phyloP scores from a whole-genome alignment of 2,113 vertebrate genomes.

The Lophura nycthemera region DNA sequence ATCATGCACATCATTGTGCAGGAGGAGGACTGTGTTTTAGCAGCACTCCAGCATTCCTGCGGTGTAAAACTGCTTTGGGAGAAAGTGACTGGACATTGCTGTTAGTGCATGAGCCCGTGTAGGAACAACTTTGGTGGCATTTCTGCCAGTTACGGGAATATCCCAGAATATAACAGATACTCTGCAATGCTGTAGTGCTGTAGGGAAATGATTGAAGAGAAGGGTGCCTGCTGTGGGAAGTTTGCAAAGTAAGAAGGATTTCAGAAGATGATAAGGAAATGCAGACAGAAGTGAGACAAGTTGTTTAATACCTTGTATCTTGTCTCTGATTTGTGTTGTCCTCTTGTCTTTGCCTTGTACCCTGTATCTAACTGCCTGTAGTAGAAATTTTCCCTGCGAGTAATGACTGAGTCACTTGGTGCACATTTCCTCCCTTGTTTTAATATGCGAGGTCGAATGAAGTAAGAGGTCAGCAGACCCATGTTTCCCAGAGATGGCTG shows the following conservation, averaged over 20 bases:
- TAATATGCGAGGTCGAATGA: background rate
- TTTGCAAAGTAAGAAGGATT: background rate
- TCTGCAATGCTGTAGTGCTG: background rate
- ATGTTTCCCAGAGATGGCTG: background rate
- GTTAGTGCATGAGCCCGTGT: background rate
- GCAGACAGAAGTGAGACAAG: background rate
- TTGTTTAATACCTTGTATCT: background rate
- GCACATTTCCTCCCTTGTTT: background rate
- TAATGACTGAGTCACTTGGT: background rate
- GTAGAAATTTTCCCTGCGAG: background rate
- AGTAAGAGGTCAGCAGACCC: background rate
- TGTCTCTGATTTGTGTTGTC: background rate
- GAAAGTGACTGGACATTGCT: background rate
- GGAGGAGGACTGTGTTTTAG: background rate
- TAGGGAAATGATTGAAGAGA: background rate
- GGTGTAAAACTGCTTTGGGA: background rate
- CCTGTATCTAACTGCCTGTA: background rate
- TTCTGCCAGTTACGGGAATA: background rate
- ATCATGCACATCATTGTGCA: background rate
- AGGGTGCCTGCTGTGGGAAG: background rate
- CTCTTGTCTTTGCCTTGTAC: background rate
- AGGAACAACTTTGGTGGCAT: background rate
- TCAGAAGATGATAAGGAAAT: background rate
- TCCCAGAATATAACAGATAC: background rate
- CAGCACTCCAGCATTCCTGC: background rate